A percentile compares a stretch with the other conserved stretches of the same genome.
Conservation (phyloP, 2,888 invertebrate species). For the Papilio elwesi region DNA sequence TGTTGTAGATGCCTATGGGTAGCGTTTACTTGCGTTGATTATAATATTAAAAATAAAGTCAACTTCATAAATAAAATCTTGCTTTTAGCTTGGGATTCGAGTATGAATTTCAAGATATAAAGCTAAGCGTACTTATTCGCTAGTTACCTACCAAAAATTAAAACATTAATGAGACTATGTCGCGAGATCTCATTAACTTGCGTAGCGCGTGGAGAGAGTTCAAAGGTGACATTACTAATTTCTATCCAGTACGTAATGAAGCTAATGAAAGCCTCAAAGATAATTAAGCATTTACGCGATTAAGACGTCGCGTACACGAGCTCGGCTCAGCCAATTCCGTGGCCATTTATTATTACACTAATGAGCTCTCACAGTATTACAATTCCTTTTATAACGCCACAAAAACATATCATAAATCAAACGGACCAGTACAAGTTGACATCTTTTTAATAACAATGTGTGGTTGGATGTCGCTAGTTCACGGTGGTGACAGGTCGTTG, state of each 20-base stretch:
- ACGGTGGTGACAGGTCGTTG: conserved; percentile 36
- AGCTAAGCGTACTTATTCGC: neutral
- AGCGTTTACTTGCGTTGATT: no score
- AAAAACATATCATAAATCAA: conserved; percentile 69
- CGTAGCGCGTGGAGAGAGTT: neutral
- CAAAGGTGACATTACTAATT: conserved; percentile 30
- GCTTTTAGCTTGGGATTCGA: neutral
- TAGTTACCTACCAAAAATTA: neutral
- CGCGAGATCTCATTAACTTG: neutral
- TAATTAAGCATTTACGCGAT: conserved; percentile 32
- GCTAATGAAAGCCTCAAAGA: conserved; percentile 32
- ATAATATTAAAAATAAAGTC: neutral
- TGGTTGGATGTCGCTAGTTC: conserved; percentile 48
- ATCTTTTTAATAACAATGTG: conserved; percentile 74
- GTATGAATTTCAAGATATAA: neutral
- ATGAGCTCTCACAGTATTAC: conserved; percentile 66
- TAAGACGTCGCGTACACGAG: neutral
- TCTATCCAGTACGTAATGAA: neutral
- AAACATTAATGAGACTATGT: conserved; percentile 9
- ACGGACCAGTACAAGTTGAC: conserved; percentile 63
- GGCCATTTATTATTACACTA: conserved; percentile 48
- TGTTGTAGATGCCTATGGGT: no score
- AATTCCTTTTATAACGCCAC: conserved; percentile 63
- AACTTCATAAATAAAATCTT: neutral
- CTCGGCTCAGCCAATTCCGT: conserved; percentile 12